Base-by-base conservation (phyloP, 2,113 vertebrate species). In the Micromys minutus region DNA sequence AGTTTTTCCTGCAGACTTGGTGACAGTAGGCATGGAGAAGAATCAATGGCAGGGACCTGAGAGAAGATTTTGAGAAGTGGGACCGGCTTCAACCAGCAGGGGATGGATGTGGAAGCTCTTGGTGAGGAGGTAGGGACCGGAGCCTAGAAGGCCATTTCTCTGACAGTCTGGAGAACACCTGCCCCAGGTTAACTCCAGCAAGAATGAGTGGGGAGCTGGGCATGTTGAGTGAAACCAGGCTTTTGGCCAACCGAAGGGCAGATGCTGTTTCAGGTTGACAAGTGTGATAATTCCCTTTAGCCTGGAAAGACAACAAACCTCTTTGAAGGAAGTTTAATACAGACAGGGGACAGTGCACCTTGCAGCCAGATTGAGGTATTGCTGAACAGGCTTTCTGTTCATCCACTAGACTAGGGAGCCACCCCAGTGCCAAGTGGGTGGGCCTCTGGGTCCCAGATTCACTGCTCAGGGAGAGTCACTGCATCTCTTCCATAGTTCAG, bases 381-480 rank as follows among this genome's bases (percentile, higher is more conserved):
- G 39, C 42, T 0, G 69, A 19, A 45, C 10, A 31, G 5, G 5
- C 61, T 85, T 2, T 13, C 0, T 3, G 65, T 6, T 6, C n/a
- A 22, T 63, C 26, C 6, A 15, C 72, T 3, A 17, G 45, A 50
- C 36, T 2, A 42, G 10, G 1, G 13, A 0, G 2, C 55, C 39
- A 16, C 22, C 0, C 0, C 3, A n/a, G 63, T 34, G 42, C 24
- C 7, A 0, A 0, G 26, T 9, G 5, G 34, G 10, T 0, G 2
- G 57, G 6, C 11, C 21, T 42, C 24, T 42, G 87, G 47, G 39
- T 13, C 12, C 29, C 12, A 67, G 21, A 29, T 21, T 87, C 59
- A 39, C 13, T 5, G 65, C 7, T 1, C 1, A 1, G 29, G 39
- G 9, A 77, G 1, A 31, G 36, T 75, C 17, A 12, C 45, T 57